These are phyloP conservation scores for Lagopus muta DNA, from an alignment of 2,113 vertebrate genomes.

Conservation along the genomic window DNA sequence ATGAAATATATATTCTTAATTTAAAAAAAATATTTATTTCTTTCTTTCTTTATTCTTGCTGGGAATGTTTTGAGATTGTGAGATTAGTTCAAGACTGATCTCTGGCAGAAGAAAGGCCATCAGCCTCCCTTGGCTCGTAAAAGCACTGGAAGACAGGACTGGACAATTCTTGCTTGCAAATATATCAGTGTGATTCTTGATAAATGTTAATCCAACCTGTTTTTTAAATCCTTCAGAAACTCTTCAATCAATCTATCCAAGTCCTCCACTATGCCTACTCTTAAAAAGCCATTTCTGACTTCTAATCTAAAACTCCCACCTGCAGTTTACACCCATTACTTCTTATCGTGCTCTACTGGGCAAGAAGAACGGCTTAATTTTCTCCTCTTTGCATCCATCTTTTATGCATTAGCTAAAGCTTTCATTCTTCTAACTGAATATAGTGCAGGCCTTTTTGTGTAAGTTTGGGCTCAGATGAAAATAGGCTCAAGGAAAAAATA, in stretches of 20 bases:
- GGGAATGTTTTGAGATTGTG: not conserved
- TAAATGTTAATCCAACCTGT: not conserved
- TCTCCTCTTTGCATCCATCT: conserved; percentile 20
- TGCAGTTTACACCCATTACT: conserved; percentile 57
- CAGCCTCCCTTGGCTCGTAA: not conserved
- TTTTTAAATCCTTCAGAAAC: conserved; percentile 30
- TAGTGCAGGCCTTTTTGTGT: not conserved
- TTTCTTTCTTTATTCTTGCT: not conserved
- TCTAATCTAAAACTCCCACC: conserved; percentile 56
- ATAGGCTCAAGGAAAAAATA: not conserved
- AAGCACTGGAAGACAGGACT: not conserved
- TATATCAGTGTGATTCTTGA: not conserved
- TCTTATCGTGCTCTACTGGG: conserved; percentile 15
- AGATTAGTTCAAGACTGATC: not conserved
- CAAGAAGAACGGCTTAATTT: conserved; percentile 46
- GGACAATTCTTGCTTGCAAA: not conserved
- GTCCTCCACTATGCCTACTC: conserved; percentile 12
- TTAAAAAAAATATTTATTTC: too few relatives aligned
- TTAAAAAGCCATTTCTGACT: conserved; percentile 39
- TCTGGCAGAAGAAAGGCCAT: not conserved
- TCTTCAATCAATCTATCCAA: conserved; percentile 17
- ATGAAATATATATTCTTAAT: not conserved
- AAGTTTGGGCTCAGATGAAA: not conserved
- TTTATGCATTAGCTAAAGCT: conserved; percentile 1
- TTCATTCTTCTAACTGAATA: not conserved